These are phyloP conservation scores for Habroteleia sp. DNA, from an alignment of 2,888 invertebrate genomes.

Conservation along the genomic window DNA sequence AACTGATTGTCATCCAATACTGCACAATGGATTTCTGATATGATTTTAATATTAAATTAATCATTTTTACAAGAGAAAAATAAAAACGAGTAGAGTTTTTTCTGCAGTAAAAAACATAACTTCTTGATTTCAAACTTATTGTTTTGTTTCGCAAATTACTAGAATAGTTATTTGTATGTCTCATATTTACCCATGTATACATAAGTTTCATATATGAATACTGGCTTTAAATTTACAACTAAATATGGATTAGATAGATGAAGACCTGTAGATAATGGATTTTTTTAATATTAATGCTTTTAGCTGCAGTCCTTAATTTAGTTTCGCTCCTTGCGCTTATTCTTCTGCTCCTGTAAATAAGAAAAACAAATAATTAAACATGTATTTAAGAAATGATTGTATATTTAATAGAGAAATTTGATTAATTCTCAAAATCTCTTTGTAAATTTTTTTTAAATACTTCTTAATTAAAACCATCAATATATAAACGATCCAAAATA, in stretches of 20 bases:
- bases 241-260: conserved; percentile 78
- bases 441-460: no score
- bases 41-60: no score
- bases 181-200: conserved; percentile 60
- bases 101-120: no score
- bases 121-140: conserved; percentile 57
- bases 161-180: conserved; percentile 69
- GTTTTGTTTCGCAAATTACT: conserved; percentile 67
- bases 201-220: conserved; percentile 67
- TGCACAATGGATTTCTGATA: no score
- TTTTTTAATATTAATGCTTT: conserved; percentile 73
- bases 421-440: no score
- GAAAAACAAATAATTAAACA: not conserved
- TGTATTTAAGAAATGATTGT: no score
- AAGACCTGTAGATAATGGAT: conserved; percentile 80
- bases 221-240: conserved; percentile 68
- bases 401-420: no score
- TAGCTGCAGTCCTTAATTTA: conserved; percentile 65
- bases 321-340: conserved; percentile 75
- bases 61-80: no score
- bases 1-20: no score
- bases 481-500: no score
- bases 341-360: conserved; percentile 72
- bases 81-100: no score
- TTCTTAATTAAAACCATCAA: no score